Conservation (phyloP, 2,888 invertebrate genomes). For the Drosophila hamatofila region DNA sequence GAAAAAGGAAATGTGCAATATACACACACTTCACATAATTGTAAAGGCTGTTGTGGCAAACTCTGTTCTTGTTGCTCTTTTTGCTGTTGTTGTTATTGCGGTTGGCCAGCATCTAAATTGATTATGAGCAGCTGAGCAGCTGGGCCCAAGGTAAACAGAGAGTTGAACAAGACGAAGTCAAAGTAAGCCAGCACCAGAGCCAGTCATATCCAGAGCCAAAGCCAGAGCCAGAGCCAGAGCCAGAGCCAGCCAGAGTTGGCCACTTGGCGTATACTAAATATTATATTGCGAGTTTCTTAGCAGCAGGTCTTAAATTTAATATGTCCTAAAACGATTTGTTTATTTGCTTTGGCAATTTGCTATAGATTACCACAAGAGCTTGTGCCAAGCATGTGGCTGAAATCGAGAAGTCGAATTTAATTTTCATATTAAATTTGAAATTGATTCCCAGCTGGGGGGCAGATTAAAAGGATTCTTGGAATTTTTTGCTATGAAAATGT, state of each 20-base stretch:
- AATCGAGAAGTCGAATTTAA: neutral
- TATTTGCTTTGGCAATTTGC: conserved; percentile 32
- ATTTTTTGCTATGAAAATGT: neutral
- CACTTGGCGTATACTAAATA: conserved; percentile 41
- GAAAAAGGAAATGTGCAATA: conserved; percentile 43
- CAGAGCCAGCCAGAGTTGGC: conserved; percentile 15
- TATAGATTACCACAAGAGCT: conserved; percentile 1
- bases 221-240: conserved; percentile 8
- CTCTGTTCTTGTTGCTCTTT: conserved; percentile 12
- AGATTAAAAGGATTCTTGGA: neutral
- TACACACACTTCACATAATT: conserved; percentile 62
- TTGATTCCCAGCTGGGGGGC: neutral
- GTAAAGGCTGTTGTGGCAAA: conserved; percentile 33
- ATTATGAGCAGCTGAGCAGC: conserved; percentile 63
- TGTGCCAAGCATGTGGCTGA: neutral
- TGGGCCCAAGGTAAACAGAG: conserved; percentile 39
- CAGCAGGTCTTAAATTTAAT: conserved; percentile 35
- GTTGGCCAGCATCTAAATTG: conserved; percentile 63
- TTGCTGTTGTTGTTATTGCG: conserved; percentile 27
- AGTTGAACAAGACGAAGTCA: neutral
- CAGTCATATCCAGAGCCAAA: conserved; percentile 6
- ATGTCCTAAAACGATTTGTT: conserved; percentile 36
- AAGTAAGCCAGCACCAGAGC: conserved; percentile 12
- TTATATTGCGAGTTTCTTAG: conserved; percentile 24
- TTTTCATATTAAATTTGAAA: conserved; percentile 1